These are phyloP conservation scores for Mimas tiliae DNA, from an alignment of 2,888 invertebrate genomes.

Conservation along the genomic window DNA sequence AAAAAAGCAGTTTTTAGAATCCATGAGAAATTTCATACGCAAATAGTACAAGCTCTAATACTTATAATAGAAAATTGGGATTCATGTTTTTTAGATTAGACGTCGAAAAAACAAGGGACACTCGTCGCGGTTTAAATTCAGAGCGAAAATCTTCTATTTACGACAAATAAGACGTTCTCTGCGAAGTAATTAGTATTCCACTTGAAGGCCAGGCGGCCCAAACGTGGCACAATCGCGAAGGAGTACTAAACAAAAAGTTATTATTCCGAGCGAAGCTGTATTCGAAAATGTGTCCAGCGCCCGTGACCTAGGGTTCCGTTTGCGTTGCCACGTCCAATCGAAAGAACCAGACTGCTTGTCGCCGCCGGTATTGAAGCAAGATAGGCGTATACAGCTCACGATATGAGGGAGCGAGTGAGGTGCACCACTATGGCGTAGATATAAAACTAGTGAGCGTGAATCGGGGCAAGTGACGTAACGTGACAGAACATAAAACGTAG, in stretches of 20 bases:
- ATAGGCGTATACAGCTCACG: conserved; percentile 54
- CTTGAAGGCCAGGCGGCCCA: conserved; percentile 50
- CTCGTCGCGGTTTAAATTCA: not conserved
- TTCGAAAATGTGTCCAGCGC: conserved; percentile 75
- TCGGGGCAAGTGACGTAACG: conserved; percentile 62
- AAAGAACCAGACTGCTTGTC: conserved; percentile 82
- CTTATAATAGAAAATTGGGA: not conserved
- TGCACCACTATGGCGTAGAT: conserved; percentile 59
- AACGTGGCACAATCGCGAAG: conserved; percentile 48
- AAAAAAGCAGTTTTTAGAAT: not conserved
- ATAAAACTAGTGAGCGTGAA: conserved; percentile 62
- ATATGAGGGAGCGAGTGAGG: conserved; percentile 62
- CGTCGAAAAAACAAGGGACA: not conserved
- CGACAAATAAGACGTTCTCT: conserved; percentile 14
- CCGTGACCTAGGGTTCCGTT: conserved; percentile 79
- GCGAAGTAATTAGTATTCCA: conserved; percentile 46
- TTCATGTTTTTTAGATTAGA: not conserved
- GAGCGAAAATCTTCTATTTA: conserved; percentile 15
- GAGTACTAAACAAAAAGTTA: conserved; percentile 52
- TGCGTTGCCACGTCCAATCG: conserved; percentile 68
- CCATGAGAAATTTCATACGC: not conserved
- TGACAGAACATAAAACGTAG: conserved; percentile 58
- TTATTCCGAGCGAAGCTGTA: conserved; percentile 45
- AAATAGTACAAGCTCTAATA: not conserved
- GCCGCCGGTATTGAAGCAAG: conserved; percentile 73